Percentiles rank a stretch among this genome's conserved stretches.
phyloP scores from a whole-genome alignment of 2,888 invertebrate species.

The Trissoscelio sp. region DNA sequence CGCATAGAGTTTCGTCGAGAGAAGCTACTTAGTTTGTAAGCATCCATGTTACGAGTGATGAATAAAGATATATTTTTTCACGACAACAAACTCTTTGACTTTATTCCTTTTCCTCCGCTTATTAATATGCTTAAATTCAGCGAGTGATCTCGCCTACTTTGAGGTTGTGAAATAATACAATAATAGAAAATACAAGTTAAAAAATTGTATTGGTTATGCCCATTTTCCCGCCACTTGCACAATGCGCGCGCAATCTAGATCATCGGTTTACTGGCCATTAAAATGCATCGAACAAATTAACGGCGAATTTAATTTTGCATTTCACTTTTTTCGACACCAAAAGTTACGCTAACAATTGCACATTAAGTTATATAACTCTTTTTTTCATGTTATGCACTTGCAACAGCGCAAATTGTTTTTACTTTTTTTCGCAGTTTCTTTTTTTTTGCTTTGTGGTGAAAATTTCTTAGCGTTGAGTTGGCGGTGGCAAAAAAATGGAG shows the following conservation, averaged over 20 bases:
- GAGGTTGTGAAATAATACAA: too few species aligned
- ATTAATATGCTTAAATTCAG: too few species aligned
- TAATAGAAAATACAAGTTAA: too few species aligned
- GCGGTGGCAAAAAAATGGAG: conserved; percentile 58
- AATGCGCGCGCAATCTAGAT: too few species aligned
- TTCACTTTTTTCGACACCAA: conserved; percentile 4
- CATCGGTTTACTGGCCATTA: neutral
- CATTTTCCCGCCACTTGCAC: too few species aligned
- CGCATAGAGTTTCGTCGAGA: conserved; percentile 70
- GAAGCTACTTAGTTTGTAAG: conserved; percentile 56
- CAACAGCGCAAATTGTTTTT: too few species aligned
- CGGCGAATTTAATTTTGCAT: neutral
- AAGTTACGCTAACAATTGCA: conserved; percentile 10
- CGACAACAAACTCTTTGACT: conserved; percentile 16
- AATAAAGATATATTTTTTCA: conserved; percentile 68
- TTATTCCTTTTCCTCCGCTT: neutral
- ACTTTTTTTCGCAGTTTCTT: too few species aligned
- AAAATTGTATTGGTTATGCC: too few species aligned
- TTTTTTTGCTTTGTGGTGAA: neutral
- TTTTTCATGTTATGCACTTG: too few species aligned
- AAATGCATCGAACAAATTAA: neutral
- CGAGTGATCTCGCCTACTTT: too few species aligned
- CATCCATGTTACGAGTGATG: conserved; percentile 51
- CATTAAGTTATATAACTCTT: neutral
- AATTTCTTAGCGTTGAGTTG: conserved; percentile 59